phyloP scores from a whole-genome alignment of 2,797 vertebrate genomes.

The Triplophysa yarkandensis region DNA sequence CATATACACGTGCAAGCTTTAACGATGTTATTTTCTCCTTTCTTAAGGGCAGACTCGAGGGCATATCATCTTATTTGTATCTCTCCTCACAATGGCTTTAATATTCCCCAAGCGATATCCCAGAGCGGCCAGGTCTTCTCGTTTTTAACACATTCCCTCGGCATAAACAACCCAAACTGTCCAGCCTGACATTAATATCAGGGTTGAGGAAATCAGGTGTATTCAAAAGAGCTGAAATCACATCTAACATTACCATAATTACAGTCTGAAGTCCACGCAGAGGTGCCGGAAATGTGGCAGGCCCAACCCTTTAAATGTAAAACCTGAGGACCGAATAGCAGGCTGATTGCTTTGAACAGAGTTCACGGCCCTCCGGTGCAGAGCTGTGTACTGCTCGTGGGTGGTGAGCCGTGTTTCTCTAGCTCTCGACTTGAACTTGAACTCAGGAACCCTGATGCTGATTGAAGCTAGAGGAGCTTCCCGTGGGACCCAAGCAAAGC shows the following conservation, averaged over 20 bases:
- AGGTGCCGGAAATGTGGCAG: slow-evolving; percentile 29
- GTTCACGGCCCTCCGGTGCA: slow-evolving; percentile 37
- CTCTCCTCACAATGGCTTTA: slow-evolving; percentile 24
- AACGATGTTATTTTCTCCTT: slow-evolving; percentile 27
- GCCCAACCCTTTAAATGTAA: slow-evolving; percentile 44
- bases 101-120: slow-evolving; percentile 31
- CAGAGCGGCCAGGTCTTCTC: slow-evolving; percentile 43
- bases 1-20: slow-evolving; percentile 33
- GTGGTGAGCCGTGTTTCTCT: slow-evolving; percentile 45
- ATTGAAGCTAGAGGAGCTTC: slow-evolving; percentile 80
- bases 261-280: slow-evolving; percentile 35
- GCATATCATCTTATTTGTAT: slow-evolving; percentile 39
- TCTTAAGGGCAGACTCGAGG: slow-evolving; percentile 35
- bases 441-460: slow-evolving; percentile 40
- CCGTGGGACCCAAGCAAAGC: slow-evolving; percentile 86
- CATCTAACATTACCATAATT: slow-evolving; percentile 45
- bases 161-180: slow-evolving; percentile 59
- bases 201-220: slow-evolving; percentile 42
- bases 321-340: slow-evolving; percentile 35
- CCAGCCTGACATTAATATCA: slow-evolving; percentile 74
- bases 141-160: slow-evolving; percentile 1
- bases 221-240: slow-evolving; percentile 39
- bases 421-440: slow-evolving; percentile 53
- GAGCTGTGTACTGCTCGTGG: slow-evolving; percentile 39
- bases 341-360: slow-evolving; percentile 48